phyloP scores from a whole-genome alignment of 2,113 vertebrate species.

The Gymnobelideus leadbeateri region DNA sequence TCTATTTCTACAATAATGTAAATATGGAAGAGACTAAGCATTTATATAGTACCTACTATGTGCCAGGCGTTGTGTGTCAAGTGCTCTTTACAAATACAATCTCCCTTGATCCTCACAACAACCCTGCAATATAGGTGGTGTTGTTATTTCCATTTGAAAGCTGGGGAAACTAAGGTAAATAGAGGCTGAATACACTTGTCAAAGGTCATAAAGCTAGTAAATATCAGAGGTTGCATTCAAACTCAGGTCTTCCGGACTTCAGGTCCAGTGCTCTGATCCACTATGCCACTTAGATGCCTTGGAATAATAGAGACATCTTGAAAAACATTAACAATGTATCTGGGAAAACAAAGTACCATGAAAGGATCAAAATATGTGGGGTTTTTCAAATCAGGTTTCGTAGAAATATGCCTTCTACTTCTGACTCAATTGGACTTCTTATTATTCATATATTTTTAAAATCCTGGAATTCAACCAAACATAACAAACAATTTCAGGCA shows the following conservation, averaged over 20 bases:
- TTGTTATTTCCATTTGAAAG: neutral
- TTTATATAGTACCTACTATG: neutral
- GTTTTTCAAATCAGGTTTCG: conserved; percentile 27
- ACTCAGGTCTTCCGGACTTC: neutral
- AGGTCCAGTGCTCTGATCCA: neutral
- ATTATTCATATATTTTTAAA: neutral
- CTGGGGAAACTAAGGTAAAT: neutral
- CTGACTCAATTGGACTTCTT: conserved; percentile 20
- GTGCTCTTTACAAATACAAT: neutral
- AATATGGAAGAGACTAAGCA: neutral
- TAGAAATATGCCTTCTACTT: neutral
- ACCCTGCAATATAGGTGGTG: neutral
- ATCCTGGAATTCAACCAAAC: neutral
- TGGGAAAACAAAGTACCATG: conserved; percentile 15
- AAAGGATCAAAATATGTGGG: conserved; percentile 27
- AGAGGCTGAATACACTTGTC: neutral
- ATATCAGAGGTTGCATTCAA: neutral
- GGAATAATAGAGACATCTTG: neutral
- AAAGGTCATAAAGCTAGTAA: neutral
- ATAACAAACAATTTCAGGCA: neutral
- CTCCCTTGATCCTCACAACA: neutral
- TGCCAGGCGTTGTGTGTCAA: neutral
- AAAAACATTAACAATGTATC: conserved; percentile 15
- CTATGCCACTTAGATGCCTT: neutral
- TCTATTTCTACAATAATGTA: neutral